Evolutionary conservation across 2,888 invertebrate species (phyloP).

Genomic region (Phasia obesa): DNA sequence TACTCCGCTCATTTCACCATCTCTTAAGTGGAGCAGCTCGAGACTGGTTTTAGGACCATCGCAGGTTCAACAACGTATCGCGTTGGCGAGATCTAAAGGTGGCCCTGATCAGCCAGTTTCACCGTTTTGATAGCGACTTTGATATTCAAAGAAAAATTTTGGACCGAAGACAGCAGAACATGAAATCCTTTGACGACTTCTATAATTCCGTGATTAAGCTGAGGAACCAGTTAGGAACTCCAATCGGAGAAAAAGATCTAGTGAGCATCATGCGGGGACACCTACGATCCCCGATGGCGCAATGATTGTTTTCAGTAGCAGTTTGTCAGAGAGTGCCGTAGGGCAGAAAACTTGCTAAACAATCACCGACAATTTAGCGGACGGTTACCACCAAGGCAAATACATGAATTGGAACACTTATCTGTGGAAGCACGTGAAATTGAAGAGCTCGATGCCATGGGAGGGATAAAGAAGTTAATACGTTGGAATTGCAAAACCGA

Average conservation of each 20-base stretch:
- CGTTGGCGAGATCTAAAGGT: neutral
- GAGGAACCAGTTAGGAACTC: neutral
- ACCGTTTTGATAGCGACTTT: neutral
- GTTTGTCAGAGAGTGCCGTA: too few species aligned
- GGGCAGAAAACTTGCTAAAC: neutral
- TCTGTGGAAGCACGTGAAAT: too few species aligned
- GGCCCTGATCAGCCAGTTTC: neutral
- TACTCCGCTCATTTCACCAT: neutral
- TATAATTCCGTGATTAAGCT: conserved; percentile 12
- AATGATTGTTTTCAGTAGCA: neutral
- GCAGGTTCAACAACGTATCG: neutral
- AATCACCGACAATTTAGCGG: neutral
- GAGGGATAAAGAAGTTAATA: too few species aligned
- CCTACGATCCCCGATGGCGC: neutral
- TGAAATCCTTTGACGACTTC: conserved; percentile 4
- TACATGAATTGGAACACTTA: too few species aligned
- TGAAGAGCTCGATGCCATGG: too few species aligned
- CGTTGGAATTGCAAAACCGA: conserved; percentile 3
- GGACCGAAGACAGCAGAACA: neutral
- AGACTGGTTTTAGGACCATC: neutral
- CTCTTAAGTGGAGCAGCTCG: neutral
- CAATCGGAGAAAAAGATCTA: neutral
- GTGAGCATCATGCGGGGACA: conserved; percentile 14
- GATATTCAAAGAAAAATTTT: conserved; percentile 8
- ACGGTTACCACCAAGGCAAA: neutral